phyloP scores from a whole-genome alignment of 2,888 invertebrate genomes.

The Cheilosia vernalis region DNA sequence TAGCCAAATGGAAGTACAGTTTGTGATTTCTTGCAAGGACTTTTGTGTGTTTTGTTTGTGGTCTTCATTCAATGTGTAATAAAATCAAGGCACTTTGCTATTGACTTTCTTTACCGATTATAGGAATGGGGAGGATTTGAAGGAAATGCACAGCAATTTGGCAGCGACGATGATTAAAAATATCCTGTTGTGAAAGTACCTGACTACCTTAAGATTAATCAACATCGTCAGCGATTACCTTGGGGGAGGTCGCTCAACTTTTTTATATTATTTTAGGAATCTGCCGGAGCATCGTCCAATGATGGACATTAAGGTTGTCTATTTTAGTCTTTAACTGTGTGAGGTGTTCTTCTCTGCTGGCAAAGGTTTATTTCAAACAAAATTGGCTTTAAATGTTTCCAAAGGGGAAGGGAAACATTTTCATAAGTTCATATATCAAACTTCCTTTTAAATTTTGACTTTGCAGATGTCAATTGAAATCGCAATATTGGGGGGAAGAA shows the following conservation, averaged over 20 bases:
- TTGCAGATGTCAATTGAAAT: too few relatives aligned
- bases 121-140: neutral
- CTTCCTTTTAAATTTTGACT: too few relatives aligned
- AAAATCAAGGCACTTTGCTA: neutral
- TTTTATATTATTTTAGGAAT: neutral
- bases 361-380: neutral
- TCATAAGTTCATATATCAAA: too few relatives aligned
- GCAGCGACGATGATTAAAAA: neutral
- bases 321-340: neutral
- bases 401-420: too few relatives aligned
- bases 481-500: neutral
- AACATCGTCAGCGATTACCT: neutral
- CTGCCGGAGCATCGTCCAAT: neutral
- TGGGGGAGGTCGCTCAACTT: constrained; percentile 1
- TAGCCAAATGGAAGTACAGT: constrained; percentile 40
- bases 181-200: neutral
- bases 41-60: constrained; percentile 22
- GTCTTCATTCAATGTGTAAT: constrained; percentile 5
- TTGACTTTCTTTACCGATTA: constrained; percentile 17
- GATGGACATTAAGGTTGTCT: neutral
- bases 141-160: neutral
- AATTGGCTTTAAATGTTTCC: neutral
- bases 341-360: neutral
- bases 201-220: neutral
- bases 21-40: constrained; percentile 37